Base-by-base conservation (phyloP, 2,797 vertebrate genomes). In the Lagodon rhomboides region DNA sequence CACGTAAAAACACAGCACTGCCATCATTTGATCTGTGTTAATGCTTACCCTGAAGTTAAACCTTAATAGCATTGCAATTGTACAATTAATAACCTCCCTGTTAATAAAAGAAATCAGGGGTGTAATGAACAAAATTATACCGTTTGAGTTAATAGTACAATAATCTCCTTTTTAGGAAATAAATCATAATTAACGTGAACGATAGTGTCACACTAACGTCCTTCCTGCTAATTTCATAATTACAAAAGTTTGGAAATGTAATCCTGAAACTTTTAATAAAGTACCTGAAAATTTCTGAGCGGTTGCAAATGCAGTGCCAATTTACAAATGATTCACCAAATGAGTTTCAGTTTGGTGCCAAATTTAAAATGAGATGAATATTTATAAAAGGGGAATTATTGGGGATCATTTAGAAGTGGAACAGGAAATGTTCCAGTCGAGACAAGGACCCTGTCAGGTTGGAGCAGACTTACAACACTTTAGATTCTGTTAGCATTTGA, bases 101-200 rank as follows among this genome's bases (percentile, higher is more conserved):
- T 71, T 72, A 49, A 58, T 53, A 23, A 60, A 70, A 65, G 50
- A 51, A 75, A 74, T 62, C 4, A 71, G 11, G 22, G 38, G 11
- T 23, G 6, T 41, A 77, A 77, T 69, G n/a, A 67, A 60, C 18
- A 67, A 64, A 73, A 61, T 51, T 46, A 51, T 55, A 55, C 23
- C 68, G 50, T 62, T 63, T 71, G 4, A 66, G 12, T 9, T 66
- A 27, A 75, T 38, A 41, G 13, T 53, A 16, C 55, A 77, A 82
- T 63, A 72, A 60, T 49, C 13, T 34, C 15, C 1, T 50, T 61
- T 34, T 44, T 60, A 56, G 25, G n/a, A 22, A 41, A 41, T 71
- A 6, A 68, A 79, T 72, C 51, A 22, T 54, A 73, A 55, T 60
- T 50, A 66, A 51, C 12, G 41, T 66, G 16, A 59, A 55, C 41